phyloP scores from a whole-genome alignment of 2,888 invertebrate genomes.

The Iselma pallidipennis region DNA sequence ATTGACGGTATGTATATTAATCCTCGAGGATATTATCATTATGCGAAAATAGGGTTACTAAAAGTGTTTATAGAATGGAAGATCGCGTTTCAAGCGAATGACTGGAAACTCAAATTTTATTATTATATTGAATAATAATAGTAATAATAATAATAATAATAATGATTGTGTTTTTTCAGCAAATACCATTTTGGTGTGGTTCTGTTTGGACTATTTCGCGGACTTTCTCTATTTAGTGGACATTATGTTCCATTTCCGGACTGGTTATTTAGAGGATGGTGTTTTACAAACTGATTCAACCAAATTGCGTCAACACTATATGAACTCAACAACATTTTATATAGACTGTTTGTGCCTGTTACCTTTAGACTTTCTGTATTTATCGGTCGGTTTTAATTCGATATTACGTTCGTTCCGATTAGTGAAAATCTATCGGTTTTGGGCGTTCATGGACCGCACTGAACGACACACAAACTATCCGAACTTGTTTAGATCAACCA shows the following conservation, averaged over 20 bases:
- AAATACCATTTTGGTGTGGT: constrained; percentile 91
- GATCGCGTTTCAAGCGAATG: no score
- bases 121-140: no score
- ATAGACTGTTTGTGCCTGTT: constrained; percentile 97
- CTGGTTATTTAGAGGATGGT: constrained; percentile 96
- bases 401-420: constrained; percentile 93
- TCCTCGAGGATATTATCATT: not conserved
- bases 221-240: constrained; percentile 96
- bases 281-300: constrained; percentile 94
- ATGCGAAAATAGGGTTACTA: no score
- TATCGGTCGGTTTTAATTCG: constrained; percentile 95
- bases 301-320: constrained; percentile 93
- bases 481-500: constrained; percentile 90
- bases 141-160: not conserved
- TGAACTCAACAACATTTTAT: constrained; percentile 95
- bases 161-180: constrained; percentile 55
- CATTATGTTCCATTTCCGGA: constrained; percentile 96
- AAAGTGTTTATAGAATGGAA: no score
- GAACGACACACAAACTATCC: constrained; percentile 99
- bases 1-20: constrained; percentile 73
- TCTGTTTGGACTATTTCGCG: constrained; percentile 94
- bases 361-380: constrained; percentile 96
- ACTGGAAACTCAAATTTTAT: no score
- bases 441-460: constrained; percentile 98
- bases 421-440: constrained; percentile 97